These are phyloP conservation scores for Tragelaphus strepsiceros DNA, from an alignment of 2,113 vertebrate species.

Conservation along the genomic window DNA sequence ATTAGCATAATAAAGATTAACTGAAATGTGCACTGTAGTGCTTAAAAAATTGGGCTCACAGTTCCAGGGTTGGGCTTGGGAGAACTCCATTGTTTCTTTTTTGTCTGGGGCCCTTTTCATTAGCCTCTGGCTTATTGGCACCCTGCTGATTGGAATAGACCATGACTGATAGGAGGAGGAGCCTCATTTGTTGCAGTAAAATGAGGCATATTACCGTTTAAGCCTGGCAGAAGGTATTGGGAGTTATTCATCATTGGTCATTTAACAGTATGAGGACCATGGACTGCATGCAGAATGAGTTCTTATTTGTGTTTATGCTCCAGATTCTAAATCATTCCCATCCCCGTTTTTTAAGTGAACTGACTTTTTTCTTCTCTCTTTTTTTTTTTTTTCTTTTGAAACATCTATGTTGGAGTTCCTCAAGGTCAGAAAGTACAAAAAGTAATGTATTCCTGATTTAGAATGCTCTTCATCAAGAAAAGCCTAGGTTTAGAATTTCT, in stretches of 20 bases:
- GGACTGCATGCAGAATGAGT: constrained; percentile 75
- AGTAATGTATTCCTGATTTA: constrained; percentile 46
- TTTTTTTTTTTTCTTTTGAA: not conserved
- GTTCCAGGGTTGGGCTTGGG: constrained; percentile 85
- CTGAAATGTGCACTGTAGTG: constrained; percentile 93
- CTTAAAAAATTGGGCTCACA: constrained; percentile 85
- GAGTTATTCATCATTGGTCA: constrained; percentile 84
- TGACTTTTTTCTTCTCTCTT: not conserved
- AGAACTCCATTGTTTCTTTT: constrained; percentile 87
- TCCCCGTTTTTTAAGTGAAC: constrained; percentile 48
- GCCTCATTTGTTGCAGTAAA: constrained; percentile 92
- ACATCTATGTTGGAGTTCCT: not conserved
- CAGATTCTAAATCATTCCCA: constrained; percentile 34
- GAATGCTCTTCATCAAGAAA: constrained; percentile 4
- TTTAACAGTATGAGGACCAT: constrained; percentile 80
- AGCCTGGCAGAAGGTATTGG: constrained; percentile 85
- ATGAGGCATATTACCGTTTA: constrained; percentile 90
- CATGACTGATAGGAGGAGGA: constrained; percentile 93
- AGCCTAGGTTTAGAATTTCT: constrained; percentile 38
- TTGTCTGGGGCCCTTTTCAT: constrained; percentile 92
- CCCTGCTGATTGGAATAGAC: constrained; percentile 87
- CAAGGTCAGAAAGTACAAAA: constrained; percentile 44
- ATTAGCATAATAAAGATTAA: constrained; percentile 97
- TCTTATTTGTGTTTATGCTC: constrained; percentile 59
- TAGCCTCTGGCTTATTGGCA: constrained; percentile 92